Conservation (phyloP, 2,888 invertebrate genomes). For the Apantesis nais region DNA sequence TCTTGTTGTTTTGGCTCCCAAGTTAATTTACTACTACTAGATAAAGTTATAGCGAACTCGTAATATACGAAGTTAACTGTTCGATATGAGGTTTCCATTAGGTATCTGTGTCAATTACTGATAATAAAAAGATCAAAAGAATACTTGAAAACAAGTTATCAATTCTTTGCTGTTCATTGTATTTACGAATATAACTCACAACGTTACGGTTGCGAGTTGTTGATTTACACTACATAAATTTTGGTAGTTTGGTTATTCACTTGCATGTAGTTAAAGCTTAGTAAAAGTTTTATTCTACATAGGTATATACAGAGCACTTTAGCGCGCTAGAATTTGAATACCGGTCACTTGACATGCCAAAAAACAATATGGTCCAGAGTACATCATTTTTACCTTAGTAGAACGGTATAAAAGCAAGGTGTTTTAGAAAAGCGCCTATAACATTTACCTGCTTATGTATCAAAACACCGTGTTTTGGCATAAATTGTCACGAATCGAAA, state of each 20-base stretch:
- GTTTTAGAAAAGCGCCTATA: too few species aligned
- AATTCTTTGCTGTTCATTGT: background rate
- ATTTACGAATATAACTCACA: background rate
- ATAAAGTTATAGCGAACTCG: conserved; percentile 1
- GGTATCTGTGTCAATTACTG: conserved; percentile 4
- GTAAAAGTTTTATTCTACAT: too few species aligned
- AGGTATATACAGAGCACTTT: too few species aligned
- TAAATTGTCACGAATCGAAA: too few species aligned
- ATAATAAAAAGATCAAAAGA: background rate
- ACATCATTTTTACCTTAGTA: too few species aligned
- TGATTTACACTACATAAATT: background rate
- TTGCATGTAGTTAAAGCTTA: background rate
- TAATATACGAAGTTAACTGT: background rate
- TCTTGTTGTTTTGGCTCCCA: conserved; percentile 6
- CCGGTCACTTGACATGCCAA: too few species aligned
- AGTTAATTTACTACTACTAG: background rate
- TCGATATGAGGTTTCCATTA: conserved; percentile 1
- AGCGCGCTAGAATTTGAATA: too few species aligned
- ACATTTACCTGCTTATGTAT: too few species aligned
- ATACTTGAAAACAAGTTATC: background rate
- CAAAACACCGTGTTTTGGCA: too few species aligned
- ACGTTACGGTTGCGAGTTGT: background rate
- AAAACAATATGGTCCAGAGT: too few species aligned
- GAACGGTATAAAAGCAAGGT: too few species aligned
- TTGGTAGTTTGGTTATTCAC: background rate